Conservation (phyloP, 1,140 invertebrate genomes). For the Drosophila micromelanica region DNA sequence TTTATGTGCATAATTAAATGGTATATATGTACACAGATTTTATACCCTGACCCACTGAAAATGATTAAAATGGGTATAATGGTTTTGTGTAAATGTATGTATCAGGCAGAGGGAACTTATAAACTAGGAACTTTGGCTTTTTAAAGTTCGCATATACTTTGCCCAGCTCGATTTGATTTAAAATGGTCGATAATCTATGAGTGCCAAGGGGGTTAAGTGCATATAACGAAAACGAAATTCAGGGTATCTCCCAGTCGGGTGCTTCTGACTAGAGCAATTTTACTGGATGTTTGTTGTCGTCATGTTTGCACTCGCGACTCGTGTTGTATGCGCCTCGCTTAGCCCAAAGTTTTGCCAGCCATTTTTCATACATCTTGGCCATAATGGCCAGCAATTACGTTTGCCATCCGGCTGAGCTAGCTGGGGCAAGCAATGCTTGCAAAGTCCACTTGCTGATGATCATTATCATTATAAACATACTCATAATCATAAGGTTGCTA, state of each 20-base stretch:
- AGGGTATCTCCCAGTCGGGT: background rate
- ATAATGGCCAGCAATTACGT: slow-evolving; percentile 49
- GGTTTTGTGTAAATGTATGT: too few species aligned
- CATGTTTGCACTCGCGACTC: slow-evolving; percentile 33
- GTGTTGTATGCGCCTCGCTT: slow-evolving; percentile 3
- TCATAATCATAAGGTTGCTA: slow-evolving; percentile 18
- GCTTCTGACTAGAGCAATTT: background rate
- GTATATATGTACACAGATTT: slow-evolving; percentile 17
- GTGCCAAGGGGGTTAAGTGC: too few species aligned
- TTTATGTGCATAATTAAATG: slow-evolving; percentile 62
- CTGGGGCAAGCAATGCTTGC: slow-evolving; percentile 2
- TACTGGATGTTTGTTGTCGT: slow-evolving; percentile 27
- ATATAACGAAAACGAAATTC: too few species aligned
- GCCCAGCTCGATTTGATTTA: too few species aligned
- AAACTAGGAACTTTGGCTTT: too few species aligned
- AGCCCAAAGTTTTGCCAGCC: slow-evolving; percentile 20
- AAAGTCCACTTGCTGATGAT: slow-evolving; percentile 25
- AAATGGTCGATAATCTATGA: too few species aligned
- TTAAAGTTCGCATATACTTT: too few species aligned
- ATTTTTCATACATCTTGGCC: slow-evolving; percentile 40
- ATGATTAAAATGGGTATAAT: too few species aligned
- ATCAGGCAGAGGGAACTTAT: too few species aligned
- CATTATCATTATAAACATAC: slow-evolving; percentile 19
- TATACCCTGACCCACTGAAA: background rate
- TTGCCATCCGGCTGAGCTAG: slow-evolving; percentile 23